These are phyloP conservation scores for Procambarus clarkii DNA, from an alignment of 1,140 invertebrate genomes.

Conservation along the genomic window DNA sequence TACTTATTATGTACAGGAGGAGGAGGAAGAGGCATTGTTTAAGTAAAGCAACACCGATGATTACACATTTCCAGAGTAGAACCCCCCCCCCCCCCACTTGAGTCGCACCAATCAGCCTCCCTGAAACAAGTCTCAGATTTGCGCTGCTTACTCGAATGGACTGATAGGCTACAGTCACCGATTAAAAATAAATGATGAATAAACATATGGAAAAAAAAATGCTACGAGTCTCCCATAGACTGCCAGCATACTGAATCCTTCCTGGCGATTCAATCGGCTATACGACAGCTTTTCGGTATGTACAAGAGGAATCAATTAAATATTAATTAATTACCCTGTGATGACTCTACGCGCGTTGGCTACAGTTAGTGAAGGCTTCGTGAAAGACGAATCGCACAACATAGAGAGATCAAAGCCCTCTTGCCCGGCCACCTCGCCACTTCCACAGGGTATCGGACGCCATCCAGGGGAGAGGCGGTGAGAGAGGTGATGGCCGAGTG, in stretches of 20 bases:
- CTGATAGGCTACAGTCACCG: background rate
- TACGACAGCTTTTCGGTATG: conserved; percentile 5
- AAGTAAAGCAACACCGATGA: background rate
- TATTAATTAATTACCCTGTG: conserved; percentile 47
- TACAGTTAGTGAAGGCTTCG: conserved; percentile 54
- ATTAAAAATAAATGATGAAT: background rate
- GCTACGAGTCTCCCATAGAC: conserved; percentile 11
- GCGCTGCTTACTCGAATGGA: background rate
- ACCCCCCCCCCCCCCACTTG: background rate
- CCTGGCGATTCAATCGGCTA: background rate
- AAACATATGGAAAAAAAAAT: background rate
- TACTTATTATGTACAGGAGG: conserved; percentile 30
- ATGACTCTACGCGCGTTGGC: conserved; percentile 46
- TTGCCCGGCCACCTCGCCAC: conserved; percentile 30
- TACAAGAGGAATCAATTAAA: conserved; percentile 50
- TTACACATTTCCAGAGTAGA: background rate
- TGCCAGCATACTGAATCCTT: conserved; percentile 36
- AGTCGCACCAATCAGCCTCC: background rate
- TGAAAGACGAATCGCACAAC: conserved; percentile 54
- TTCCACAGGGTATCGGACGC: conserved; percentile 20
- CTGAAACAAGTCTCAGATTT: background rate
- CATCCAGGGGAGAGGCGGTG: background rate
- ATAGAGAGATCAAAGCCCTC: conserved; percentile 48
- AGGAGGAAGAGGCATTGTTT: background rate
- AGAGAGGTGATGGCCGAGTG: background rate